These are phyloP conservation scores for Australoheros scitulus DNA, from an alignment of 2,113 vertebrate species.

Conservation along the genomic window DNA sequence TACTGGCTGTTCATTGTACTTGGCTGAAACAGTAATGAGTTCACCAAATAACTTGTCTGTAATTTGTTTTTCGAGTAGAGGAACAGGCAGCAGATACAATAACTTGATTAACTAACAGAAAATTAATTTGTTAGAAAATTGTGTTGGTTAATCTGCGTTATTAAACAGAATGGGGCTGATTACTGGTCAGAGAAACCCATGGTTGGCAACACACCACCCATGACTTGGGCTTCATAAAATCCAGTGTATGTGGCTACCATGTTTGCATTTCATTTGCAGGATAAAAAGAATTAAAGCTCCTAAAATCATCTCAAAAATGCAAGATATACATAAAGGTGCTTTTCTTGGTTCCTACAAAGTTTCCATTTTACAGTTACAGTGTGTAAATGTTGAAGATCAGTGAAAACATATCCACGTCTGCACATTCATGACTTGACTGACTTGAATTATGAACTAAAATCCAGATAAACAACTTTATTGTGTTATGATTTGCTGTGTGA, in stretches of 20 bases:
- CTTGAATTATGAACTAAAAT: neutral
- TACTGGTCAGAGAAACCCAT: neutral
- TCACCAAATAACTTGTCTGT: neutral
- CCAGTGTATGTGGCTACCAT: neutral
- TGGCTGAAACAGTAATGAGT: neutral
- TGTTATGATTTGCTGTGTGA: neutral
- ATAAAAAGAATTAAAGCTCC: neutral
- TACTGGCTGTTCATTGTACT: neutral
- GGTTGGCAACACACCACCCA: neutral
- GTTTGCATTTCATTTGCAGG: neutral
- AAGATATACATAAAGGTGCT: neutral
- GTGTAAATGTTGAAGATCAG: neutral
- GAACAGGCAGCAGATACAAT: neutral
- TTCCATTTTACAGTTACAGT: neutral
- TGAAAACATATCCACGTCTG: neutral
- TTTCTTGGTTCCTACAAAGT: neutral
- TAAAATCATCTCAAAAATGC: constrained; percentile 11
- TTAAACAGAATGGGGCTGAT: neutral
- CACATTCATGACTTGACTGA: neutral
- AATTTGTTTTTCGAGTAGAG: neutral
- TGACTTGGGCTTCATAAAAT: neutral
- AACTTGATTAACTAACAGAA: neutral
- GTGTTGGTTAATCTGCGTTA: neutral
- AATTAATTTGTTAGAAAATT: neutral
- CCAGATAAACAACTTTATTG: neutral